Conservation (phyloP, 2,888 invertebrate species). For the Hofmannophila pseudospretella region DNA sequence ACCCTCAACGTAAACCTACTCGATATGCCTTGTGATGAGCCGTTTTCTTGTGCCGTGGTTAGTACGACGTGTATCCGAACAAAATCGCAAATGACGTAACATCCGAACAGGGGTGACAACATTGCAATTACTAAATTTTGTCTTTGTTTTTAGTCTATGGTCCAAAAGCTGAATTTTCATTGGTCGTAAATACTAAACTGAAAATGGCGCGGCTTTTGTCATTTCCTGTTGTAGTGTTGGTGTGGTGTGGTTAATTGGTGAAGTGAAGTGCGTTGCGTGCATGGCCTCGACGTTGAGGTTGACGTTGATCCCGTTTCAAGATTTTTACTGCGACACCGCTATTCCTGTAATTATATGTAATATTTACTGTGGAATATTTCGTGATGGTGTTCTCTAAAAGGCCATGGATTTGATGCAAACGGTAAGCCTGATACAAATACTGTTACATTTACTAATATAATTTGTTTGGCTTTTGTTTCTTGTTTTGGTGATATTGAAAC, state of each 20-base stretch:
- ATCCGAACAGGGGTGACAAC: slow-evolving; percentile 34
- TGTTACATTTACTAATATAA: slow-evolving; percentile 44
- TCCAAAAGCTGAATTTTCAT: slow-evolving; percentile 31
- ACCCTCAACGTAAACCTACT: too few relatives aligned
- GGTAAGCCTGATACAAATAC: slow-evolving; percentile 61
- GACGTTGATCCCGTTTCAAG: slow-evolving; percentile 64
- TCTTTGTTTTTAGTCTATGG: slow-evolving; percentile 30
- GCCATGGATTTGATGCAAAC: slow-evolving; percentile 80
- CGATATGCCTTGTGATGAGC: too few relatives aligned
- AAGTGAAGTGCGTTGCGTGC: slow-evolving; percentile 47
- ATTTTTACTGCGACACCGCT: slow-evolving; percentile 51
- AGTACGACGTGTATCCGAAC: slow-evolving; percentile 4
- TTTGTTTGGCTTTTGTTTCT: slow-evolving; percentile 78
- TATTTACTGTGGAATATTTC: slow-evolving; percentile 63
- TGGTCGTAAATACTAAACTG: slow-evolving; percentile 39
- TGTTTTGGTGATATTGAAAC: slow-evolving; percentile 78
- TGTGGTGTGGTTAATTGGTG: slow-evolving; percentile 15
- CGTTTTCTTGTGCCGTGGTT: too few relatives aligned
- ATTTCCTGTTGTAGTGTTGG: slow-evolving; percentile 69
- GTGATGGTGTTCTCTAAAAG: slow-evolving; percentile 76
- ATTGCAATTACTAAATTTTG: slow-evolving; percentile 17
- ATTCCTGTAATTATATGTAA: slow-evolving; percentile 52
- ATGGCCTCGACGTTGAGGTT: slow-evolving; percentile 69
- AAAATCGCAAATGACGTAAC: slow-evolving; percentile 15
- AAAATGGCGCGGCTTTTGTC: slow-evolving; percentile 71